phyloP scores from a whole-genome alignment of 1,140 invertebrate genomes.

The Scaptomyza graminum region DNA sequence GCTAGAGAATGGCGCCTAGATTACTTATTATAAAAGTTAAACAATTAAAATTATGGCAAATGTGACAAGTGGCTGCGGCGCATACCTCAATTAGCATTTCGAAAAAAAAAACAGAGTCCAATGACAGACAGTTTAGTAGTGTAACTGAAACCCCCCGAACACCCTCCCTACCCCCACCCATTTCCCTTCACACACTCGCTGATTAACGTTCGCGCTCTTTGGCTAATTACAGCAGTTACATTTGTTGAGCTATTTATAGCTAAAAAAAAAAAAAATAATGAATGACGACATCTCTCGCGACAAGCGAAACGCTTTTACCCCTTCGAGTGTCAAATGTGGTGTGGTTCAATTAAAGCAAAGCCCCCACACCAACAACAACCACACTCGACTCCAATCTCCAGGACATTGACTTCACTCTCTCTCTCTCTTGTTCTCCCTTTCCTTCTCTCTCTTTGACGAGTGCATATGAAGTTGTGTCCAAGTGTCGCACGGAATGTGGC shows the following conservation, averaged over 20 bases:
- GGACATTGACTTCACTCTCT: conserved; percentile 57
- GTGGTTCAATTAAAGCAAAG: conserved; percentile 72
- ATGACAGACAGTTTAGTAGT: not conserved
- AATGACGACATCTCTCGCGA: conserved; percentile 63
- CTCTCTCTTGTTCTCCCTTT: not conserved
- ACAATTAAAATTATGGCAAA: conserved; percentile 78
- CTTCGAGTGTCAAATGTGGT: conserved; percentile 50
- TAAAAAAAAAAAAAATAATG: conserved; percentile 3
- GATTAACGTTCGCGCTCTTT: conserved; percentile 25
- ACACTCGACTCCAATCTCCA: conserved; percentile 24
- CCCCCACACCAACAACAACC: not conserved
- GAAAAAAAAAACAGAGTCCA: too few species aligned
- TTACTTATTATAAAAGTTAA: conserved; percentile 58
- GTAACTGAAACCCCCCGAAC: too few species aligned
- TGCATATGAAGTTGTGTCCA: conserved; percentile 67
- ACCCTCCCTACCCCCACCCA: too few species aligned
- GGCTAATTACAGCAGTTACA: conserved; percentile 67
- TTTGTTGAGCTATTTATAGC: conserved; percentile 61
- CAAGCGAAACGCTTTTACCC: conserved; percentile 24
- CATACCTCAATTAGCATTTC: conserved; percentile 76
- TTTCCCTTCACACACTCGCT: not conserved
- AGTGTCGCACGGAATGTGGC: conserved; percentile 62
- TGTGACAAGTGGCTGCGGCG: conserved; percentile 74
- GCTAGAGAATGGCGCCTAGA: conserved; percentile 58
- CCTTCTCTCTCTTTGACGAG: conserved; percentile 3